phyloP scores from a whole-genome alignment of 2,797 vertebrate species.

The Artibeus lituratus region DNA sequence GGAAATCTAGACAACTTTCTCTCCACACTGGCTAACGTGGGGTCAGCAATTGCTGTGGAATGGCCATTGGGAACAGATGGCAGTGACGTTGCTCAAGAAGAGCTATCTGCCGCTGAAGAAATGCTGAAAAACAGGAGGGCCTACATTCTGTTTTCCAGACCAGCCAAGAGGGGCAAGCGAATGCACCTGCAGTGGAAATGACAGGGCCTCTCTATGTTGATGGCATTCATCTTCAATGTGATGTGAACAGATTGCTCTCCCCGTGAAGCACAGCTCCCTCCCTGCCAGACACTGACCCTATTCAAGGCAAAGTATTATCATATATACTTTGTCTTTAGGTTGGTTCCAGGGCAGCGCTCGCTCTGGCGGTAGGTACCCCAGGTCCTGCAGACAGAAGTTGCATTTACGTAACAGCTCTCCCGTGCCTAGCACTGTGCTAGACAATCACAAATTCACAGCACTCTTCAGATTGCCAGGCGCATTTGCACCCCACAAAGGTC shows the following conservation, averaged over 20 bases:
- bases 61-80: not conserved
- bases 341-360: not conserved
- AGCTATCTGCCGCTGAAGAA: not conserved
- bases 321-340: not conserved
- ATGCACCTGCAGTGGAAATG: not conserved
- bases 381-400: not conserved
- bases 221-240: conserved; percentile 23
- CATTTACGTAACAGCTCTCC: not conserved
- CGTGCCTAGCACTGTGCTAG: not conserved
- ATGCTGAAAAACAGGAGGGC: not conserved
- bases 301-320: not conserved
- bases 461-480: not conserved
- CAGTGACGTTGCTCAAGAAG: not conserved
- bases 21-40: not conserved
- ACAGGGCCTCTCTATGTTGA: not conserved
- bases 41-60: not conserved
- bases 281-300: conserved; percentile 4
- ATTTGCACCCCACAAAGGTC: not conserved
- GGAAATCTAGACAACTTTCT: not conserved
- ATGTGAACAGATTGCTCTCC: conserved; percentile 50
- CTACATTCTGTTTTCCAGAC: conserved; percentile 1
- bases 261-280: conserved; percentile 21
- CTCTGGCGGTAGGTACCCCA: not conserved
- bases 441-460: not conserved
- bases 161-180: not conserved